These are phyloP conservation scores for Bruchidius siliquastri DNA, from an alignment of 2,888 invertebrate genomes.

Conservation along the genomic window DNA sequence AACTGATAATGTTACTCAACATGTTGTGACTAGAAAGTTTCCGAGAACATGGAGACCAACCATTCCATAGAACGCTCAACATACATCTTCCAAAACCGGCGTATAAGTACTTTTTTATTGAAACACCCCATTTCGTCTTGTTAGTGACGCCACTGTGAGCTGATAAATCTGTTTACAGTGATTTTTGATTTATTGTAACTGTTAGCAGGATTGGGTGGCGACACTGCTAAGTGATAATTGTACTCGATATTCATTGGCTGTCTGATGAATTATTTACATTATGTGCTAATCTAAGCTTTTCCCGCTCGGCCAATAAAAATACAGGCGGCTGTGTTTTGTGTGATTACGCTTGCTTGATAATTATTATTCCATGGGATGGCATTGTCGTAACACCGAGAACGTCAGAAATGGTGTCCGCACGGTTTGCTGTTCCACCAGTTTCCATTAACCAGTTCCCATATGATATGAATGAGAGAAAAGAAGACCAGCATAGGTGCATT, in stretches of 20 bases:
- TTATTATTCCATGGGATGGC: not conserved
- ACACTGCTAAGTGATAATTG: not conserved
- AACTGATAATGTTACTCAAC: too few species aligned
- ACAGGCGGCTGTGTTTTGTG: not conserved
- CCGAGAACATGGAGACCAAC: too few species aligned
- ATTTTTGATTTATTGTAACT: not conserved
- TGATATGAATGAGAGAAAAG: too few species aligned
- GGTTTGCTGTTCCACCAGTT: too few species aligned
- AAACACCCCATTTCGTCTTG: too few species aligned
- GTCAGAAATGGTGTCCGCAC: not conserved
- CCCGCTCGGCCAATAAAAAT: not conserved
- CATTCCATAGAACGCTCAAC: too few species aligned
- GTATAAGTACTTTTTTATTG: too few species aligned
- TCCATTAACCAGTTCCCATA: too few species aligned
- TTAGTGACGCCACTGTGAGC: not conserved
- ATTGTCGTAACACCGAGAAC: not conserved
- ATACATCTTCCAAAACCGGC: too few species aligned
- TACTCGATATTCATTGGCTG: not conserved
- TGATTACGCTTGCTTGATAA: not conserved
- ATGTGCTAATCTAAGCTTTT: not conserved
- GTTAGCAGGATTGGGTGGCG: not conserved
- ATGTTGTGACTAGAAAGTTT: too few species aligned
- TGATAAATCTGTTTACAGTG: not conserved
- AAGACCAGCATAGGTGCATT: too few species aligned
- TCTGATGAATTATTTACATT: not conserved